These are phyloP conservation scores for Caenorhabditis afra DNA, from an alignment of 2,888 invertebrate species.

Conservation along the genomic window DNA sequence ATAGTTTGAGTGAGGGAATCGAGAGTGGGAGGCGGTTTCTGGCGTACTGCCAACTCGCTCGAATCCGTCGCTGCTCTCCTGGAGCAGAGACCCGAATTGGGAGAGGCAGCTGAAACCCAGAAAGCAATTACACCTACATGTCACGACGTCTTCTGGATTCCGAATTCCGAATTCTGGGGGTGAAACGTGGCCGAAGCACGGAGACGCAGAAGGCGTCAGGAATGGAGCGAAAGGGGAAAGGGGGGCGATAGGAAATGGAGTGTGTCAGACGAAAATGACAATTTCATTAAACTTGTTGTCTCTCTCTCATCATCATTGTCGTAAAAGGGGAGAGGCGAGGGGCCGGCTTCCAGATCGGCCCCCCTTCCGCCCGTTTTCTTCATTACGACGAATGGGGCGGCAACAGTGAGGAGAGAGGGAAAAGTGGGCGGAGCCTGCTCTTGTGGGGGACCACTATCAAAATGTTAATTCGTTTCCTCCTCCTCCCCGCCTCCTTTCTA, in stretches of 20 bases:
- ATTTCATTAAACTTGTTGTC: slow-evolving; percentile 62
- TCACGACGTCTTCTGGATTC: neutral
- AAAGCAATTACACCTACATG: slow-evolving; percentile 14
- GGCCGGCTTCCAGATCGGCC: slow-evolving; percentile 14
- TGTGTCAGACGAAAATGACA: slow-evolving; percentile 57
- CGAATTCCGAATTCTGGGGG: no score
- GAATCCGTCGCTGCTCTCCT: no score
- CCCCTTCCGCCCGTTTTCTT: no score
- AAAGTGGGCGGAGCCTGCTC: slow-evolving; percentile 13
- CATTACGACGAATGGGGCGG: slow-evolving; percentile 39
- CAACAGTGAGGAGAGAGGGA: no score
- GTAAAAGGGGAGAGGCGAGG: slow-evolving; percentile 17
- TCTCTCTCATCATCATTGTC: slow-evolving; percentile 16
- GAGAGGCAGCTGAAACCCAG: slow-evolving; percentile 14
- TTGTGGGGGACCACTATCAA: slow-evolving; percentile 53
- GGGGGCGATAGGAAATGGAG: slow-evolving; percentile 15
- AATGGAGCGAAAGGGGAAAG: no score
- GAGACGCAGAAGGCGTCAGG: slow-evolving; percentile 3
- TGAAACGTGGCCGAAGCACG: neutral
- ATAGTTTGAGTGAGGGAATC: no score
- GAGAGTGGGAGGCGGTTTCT: no score
- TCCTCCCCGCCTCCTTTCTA: slow-evolving; percentile 6
- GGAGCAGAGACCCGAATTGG: no score
- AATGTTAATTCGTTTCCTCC: slow-evolving; percentile 55
- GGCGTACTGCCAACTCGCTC: no score